These are phyloP conservation scores for Deilephila porcellus DNA, from an alignment of 2,888 invertebrate genomes.

Conservation along the genomic window DNA sequence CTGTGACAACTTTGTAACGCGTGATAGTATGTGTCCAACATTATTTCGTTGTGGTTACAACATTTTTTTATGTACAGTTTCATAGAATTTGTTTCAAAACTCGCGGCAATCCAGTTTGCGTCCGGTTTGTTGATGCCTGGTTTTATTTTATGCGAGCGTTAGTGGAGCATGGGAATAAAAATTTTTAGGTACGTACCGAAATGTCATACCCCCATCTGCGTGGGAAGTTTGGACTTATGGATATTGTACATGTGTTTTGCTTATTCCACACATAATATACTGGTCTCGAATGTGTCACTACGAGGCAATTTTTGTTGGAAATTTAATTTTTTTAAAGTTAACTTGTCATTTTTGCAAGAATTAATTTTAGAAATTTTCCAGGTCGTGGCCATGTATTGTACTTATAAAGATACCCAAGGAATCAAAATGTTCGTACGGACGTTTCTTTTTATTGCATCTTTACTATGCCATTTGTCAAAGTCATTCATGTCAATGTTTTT, in stretches of 20 bases:
- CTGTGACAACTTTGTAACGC: conserved; percentile 10
- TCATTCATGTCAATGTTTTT: background rate
- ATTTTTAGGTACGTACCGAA: conserved; percentile 21
- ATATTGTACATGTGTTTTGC: conserved; percentile 18
- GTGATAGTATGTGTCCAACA: conserved; percentile 28
- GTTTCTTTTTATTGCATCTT: background rate
- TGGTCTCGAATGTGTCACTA: background rate
- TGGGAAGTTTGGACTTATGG: conserved; percentile 25
- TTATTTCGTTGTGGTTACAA: conserved; percentile 26
- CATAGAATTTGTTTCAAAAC: conserved; percentile 32
- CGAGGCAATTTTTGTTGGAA: conserved; percentile 5
- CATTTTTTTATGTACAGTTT: conserved; percentile 26
- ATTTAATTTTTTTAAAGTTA: background rate
- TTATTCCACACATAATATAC: conserved; percentile 6
- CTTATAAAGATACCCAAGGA: background rate
- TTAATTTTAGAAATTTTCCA: background rate
- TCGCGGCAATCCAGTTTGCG: conserved; percentile 28
- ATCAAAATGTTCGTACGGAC: background rate
- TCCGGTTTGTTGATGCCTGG: conserved; percentile 31
- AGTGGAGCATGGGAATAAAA: conserved; percentile 28
- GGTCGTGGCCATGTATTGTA: background rate
- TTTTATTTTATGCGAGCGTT: conserved; percentile 28
- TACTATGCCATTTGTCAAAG: background rate
- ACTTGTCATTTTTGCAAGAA: conserved; percentile 8
- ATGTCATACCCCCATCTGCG: conserved; percentile 25